Evolutionary conservation across 2,888 invertebrate species (phyloP).

Genomic region (Coecobrya sp.): DNA sequence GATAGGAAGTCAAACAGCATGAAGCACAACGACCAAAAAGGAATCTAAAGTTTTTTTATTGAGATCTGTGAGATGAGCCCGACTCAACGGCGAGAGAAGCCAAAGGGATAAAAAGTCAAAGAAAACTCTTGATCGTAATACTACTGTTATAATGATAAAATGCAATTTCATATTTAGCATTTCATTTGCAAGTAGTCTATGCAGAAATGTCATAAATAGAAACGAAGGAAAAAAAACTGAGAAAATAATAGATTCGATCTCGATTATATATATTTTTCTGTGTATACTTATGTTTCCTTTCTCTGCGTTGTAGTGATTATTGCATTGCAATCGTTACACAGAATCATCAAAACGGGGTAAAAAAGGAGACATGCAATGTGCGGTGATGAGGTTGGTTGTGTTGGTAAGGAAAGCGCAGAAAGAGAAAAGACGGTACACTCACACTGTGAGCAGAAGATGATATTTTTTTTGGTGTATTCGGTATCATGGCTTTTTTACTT

Average conservation of each 20-base stretch:
- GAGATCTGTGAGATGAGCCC: slow-evolving; percentile 6
- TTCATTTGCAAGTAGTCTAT: slow-evolving; percentile 26
- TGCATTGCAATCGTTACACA: background rate
- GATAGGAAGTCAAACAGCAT: slow-evolving; percentile 65
- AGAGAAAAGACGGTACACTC: background rate
- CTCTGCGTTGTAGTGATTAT: background rate
- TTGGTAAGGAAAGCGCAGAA: background rate
- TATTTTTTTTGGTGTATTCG: background rate
- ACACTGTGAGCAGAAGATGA: background rate
- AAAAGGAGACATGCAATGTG: slow-evolving; percentile 2
- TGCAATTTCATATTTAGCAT: background rate
- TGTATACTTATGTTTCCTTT: background rate
- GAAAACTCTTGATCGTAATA: background rate
- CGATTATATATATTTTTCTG: background rate
- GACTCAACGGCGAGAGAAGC: background rate
- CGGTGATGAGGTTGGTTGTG: background rate
- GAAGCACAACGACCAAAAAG: slow-evolving; percentile 53
- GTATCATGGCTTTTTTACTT: slow-evolving; percentile 11
- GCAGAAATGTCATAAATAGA: background rate
- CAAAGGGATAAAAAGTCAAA: slow-evolving; percentile 6
- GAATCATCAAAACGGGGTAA: background rate
- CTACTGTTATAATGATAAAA: background rate
- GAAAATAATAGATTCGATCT: background rate
- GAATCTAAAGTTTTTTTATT: background rate
- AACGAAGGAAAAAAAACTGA: background rate